Evolutionary conservation across 2,797 vertebrate genomes (phyloP), one percentile per base, ranked within the genome.

Genomic region (Phataginus tricuspis): DNA sequence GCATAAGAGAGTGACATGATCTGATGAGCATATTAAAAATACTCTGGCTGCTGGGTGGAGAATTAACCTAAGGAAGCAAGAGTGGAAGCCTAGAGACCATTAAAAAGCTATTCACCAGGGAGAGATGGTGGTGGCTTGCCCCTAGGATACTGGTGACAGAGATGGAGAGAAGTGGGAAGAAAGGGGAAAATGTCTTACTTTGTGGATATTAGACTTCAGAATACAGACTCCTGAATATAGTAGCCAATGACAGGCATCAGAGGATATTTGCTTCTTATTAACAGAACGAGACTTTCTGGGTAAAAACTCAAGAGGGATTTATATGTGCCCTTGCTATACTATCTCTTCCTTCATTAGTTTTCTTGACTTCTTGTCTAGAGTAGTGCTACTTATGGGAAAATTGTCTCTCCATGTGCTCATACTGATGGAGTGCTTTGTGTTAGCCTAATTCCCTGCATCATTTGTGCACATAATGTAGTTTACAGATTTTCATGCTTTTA

Each of bases 401-500:
- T 11, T 83, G 14, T 7, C 19, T 66, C n/a, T 84, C 39, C 72
- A 0, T 87, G 18, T 82, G 27, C 31, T 75, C 14, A 4, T n/a
- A 7, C 21, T 87, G 37, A 57, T 2, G 14, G 29, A 71, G 19
- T 23, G 23, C 37, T 94, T 77, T 69, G 21, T 89, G 15, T 75
- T 86, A 59, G 19, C 25, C 27, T 23, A 29, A 34, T 19, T 88
- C 6, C n/a, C 12, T 23, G 27, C 8, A 92, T 53, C 37, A 34
- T 37, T 87, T 79, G 25, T 49, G 29, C 45, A 57, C 4, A 13
- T 13, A 53, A 4, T n/a, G 10, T 45, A 75, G 45, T 71, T 57
- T 51, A 42, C 21, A 63, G 42, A 86, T 80, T 93, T 91, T 93
- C 64, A 29, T 12, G 34, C 34, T 55, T 85, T 95, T 79, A 84